Conservation (phyloP, 2,797 vertebrate species). For the Trichosurus vulpecula region DNA sequence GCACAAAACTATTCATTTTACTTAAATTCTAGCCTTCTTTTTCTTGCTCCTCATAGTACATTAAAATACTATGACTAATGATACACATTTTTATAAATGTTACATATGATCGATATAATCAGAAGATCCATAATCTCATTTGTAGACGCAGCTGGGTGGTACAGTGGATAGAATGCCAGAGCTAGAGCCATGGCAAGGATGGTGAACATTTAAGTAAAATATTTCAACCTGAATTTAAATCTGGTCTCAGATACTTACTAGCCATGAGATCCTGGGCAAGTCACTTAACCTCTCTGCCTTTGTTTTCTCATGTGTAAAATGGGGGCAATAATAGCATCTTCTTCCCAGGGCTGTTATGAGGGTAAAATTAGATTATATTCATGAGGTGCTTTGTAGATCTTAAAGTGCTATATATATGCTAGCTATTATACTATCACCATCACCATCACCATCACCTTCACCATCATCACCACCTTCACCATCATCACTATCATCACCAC, state of each 20-base stretch:
- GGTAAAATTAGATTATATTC: not conserved
- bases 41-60: constrained; percentile 27
- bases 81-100: not conserved
- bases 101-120: not conserved
- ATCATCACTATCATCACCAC: not conserved
- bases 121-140: not conserved
- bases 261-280: not conserved
- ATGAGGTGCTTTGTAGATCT: not conserved
- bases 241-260: not conserved
- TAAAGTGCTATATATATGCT: not conserved
- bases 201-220: not conserved
- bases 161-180: not conserved
- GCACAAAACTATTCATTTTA: not conserved
- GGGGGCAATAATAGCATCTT: not conserved
- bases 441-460: no score
- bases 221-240: not conserved
- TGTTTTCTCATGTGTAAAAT: not conserved
- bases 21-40: not conserved
- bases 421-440: not conserved
- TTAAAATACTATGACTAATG: not conserved
- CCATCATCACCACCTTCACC: no score
- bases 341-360: not conserved
- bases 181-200: not conserved
- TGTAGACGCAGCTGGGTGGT: not conserved
- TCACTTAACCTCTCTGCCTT: not conserved